Conservation (phyloP, 2,797 vertebrate species). For the Rhynchonycteris naso region DNA sequence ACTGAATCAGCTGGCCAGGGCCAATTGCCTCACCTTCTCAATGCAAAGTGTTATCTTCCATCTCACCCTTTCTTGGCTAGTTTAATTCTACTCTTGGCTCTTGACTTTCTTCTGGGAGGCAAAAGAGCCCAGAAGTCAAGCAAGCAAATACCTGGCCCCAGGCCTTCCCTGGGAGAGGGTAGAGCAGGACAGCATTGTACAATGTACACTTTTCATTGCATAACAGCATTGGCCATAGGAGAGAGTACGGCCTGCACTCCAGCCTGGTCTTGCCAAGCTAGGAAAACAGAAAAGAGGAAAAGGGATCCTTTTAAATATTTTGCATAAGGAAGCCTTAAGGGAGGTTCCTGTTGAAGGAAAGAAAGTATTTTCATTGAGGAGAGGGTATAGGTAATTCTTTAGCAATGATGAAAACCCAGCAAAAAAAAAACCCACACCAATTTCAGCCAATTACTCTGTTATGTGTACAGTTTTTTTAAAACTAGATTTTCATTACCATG, state of each 20-base stretch:
- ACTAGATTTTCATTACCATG: not conserved
- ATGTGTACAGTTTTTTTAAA: not conserved
- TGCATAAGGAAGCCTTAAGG: not conserved
- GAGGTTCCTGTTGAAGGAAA: slow-evolving; percentile 12
- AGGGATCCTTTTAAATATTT: not conserved
- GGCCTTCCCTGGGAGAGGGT: not conserved
- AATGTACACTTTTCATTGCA: not conserved
- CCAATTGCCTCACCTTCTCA: not conserved
- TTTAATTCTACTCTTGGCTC: not conserved
- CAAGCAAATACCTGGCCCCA: not conserved
- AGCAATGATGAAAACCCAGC: not conserved
- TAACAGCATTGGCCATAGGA: not conserved
- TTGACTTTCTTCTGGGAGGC: not conserved
- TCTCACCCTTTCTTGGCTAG: not conserved
- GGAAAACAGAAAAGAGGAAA: not conserved
- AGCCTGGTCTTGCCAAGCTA: not conserved
- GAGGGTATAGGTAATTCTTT: not conserved
- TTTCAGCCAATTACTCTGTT: not conserved
- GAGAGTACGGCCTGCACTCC: not conserved
- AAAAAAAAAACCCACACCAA: not conserved
- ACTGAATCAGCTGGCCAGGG: no score
- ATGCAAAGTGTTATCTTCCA: fast-evolving
- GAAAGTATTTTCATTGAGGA: slow-evolving; percentile 12
- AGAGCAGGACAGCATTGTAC: no score
- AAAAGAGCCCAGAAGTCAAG: not conserved